Percentiles rank a stretch among this genome's conserved stretches.
These are phyloP conservation scores for Synanthedon tipuliformis DNA, from an alignment of 2,888 invertebrate genomes.

Conservation along the genomic window DNA sequence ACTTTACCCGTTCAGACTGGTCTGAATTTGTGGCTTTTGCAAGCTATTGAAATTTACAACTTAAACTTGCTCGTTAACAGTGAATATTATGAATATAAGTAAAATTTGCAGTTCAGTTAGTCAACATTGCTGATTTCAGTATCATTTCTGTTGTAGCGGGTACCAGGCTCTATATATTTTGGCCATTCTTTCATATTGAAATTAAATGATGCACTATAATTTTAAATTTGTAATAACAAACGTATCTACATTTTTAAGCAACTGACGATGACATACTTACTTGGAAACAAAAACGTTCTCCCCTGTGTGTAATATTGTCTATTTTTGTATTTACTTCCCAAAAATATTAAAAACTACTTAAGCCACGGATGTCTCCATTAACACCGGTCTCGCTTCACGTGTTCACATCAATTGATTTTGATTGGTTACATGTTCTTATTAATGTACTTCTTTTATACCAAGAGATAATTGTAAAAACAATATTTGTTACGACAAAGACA, in stretches of 20 bases:
- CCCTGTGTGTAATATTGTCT: slow-evolving; percentile 37
- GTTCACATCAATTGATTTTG: slow-evolving; percentile 40
- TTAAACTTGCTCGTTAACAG: slow-evolving; percentile 41
- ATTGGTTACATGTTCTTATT: slow-evolving; percentile 35
- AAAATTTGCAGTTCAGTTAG: not conserved
- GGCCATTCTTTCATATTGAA: too few relatives aligned
- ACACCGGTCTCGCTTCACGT: slow-evolving; percentile 35
- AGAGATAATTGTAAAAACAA: not conserved
- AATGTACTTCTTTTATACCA: slow-evolving; percentile 7
- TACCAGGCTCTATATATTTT: too few relatives aligned
- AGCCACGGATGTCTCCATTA: slow-evolving; percentile 60
- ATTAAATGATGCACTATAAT: too few relatives aligned
- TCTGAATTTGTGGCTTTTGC: slow-evolving; percentile 59
- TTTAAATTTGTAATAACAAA: too few relatives aligned
- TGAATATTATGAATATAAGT: slow-evolving; percentile 9
- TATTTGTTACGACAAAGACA: too few relatives aligned
- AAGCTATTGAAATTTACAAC: slow-evolving; percentile 64
- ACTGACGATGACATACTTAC: slow-evolving; percentile 1
- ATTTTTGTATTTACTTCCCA: slow-evolving; percentile 51
- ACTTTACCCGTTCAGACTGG: slow-evolving; percentile 46
- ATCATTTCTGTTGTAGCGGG: too few relatives aligned
- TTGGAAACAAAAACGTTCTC: slow-evolving; percentile 29
- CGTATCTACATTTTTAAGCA: too few relatives aligned
- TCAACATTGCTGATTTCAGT: not conserved
- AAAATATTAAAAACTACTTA: slow-evolving; percentile 68